Conservation (phyloP, 2,113 vertebrate genomes). For the Empidonax alnorum region DNA sequence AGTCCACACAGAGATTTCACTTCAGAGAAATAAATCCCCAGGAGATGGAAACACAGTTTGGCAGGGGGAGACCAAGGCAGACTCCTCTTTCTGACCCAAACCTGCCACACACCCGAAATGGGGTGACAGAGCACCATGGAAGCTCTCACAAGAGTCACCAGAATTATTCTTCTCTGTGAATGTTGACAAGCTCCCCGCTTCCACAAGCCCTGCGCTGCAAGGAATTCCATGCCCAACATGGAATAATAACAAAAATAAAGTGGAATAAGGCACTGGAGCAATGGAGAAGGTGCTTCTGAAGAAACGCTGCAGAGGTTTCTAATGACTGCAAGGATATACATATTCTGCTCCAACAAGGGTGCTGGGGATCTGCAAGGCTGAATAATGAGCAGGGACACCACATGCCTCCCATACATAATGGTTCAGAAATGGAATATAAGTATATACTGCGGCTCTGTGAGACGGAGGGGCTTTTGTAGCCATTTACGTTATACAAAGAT, state of each 20-base stretch:
- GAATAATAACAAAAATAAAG: not conserved
- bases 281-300: not conserved
- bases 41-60: not conserved
- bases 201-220: not conserved
- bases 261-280: not conserved
- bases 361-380: conserved; percentile 6
- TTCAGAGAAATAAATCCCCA: not conserved
- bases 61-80: not conserved
- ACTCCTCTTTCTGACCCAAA: not conserved
- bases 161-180: not conserved
- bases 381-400: conserved; percentile 30
- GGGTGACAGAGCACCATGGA: not conserved
- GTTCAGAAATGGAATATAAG: not conserved
- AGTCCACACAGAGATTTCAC: not conserved
- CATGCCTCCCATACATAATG: not conserved
- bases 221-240: not conserved
- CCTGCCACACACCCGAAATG: rapidly evolving
- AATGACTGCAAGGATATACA: not conserved
- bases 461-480: not conserved
- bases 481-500: conserved; percentile 30
- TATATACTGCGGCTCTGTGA: not conserved
- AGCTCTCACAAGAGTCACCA: not conserved
- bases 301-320: not conserved
- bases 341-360: not conserved
- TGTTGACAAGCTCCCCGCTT: not conserved